phyloP scores from a whole-genome alignment of 2,113 vertebrate species.

The Monarcha castaneiventris region DNA sequence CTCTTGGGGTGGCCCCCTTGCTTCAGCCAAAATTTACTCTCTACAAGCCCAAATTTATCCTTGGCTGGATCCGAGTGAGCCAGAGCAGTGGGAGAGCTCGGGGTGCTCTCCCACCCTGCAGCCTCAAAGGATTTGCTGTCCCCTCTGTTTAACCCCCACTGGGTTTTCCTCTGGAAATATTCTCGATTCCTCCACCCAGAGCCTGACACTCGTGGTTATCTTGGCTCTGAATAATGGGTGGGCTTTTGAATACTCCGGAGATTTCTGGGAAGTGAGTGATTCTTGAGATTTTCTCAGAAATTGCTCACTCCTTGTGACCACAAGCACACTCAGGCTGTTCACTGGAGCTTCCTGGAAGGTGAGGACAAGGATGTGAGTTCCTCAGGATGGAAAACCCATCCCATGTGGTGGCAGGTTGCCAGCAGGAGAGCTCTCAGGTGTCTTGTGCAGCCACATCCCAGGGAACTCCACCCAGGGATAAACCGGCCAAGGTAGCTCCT shows the following conservation, averaged over 20 bases:
- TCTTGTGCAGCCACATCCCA: neutral
- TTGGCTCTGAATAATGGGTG: neutral
- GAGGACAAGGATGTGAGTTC: neutral
- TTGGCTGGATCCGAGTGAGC: neutral
- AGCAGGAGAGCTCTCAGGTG: neutral
- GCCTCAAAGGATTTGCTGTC: neutral
- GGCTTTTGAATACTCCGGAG: neutral
- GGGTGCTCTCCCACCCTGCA: neutral
- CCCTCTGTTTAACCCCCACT: neutral
- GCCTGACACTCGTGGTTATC: neutral
- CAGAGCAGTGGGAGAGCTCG: accelerated
- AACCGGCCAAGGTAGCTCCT: neutral
- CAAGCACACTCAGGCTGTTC: neutral
- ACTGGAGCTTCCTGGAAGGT: neutral
- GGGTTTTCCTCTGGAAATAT: neutral
- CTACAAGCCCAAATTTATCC: neutral
- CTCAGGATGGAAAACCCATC: neutral
- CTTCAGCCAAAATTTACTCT: neutral
- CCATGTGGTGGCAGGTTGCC: accelerated
- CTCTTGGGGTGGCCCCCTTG: neutral
- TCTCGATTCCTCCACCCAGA: neutral
- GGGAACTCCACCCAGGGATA: neutral
- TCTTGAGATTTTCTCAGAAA: accelerated
- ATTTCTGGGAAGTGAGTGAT: neutral
- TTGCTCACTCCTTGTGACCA: neutral